Evolutionary conservation across 2,888 invertebrate genomes (phyloP).

Genomic region (Rhopalosiphum nymphaeae): DNA sequence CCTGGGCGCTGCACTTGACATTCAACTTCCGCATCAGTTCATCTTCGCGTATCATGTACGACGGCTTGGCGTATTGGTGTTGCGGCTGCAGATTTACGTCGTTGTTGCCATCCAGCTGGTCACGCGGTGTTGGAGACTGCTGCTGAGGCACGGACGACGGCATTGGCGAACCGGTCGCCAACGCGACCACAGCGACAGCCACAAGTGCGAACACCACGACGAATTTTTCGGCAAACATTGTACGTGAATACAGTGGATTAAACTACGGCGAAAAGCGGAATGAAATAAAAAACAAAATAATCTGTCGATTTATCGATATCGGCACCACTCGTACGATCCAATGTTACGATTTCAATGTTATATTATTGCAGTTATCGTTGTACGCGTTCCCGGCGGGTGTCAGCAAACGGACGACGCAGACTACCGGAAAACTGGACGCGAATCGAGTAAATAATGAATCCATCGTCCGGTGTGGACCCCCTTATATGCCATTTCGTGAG

Average conservation of each 20-base stretch:
- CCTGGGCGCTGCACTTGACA: slow-evolving; percentile 82
- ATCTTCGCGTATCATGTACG: slow-evolving; percentile 74
- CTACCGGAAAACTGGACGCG: background rate
- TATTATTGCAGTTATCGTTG: background rate
- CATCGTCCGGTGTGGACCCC: slow-evolving; percentile 28
- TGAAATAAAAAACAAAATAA: background rate
- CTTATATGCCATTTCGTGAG: slow-evolving; percentile 57
- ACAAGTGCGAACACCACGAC: slow-evolving; percentile 5
- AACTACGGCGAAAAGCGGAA: background rate
- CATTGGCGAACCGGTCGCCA: background rate
- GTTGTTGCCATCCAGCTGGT: background rate
- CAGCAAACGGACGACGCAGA: background rate
- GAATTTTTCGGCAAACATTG: slow-evolving; percentile 20
- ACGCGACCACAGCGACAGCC: slow-evolving; percentile 22
- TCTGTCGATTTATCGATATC: background rate
- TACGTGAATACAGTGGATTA: background rate
- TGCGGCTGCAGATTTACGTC: background rate
- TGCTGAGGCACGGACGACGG: background rate
- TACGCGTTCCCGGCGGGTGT: background rate
- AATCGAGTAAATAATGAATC: slow-evolving; percentile 47
- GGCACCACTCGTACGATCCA: background rate
- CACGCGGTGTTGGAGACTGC: background rate
- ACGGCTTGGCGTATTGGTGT: background rate
- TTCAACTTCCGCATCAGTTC: slow-evolving; percentile 81
- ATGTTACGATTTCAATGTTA: background rate